A percentile compares a stretch with the other conserved stretches of the same genome.
Evolutionary conservation across 2,797 vertebrate species (phyloP).

Genomic region (Notamacropus eugenii): DNA sequence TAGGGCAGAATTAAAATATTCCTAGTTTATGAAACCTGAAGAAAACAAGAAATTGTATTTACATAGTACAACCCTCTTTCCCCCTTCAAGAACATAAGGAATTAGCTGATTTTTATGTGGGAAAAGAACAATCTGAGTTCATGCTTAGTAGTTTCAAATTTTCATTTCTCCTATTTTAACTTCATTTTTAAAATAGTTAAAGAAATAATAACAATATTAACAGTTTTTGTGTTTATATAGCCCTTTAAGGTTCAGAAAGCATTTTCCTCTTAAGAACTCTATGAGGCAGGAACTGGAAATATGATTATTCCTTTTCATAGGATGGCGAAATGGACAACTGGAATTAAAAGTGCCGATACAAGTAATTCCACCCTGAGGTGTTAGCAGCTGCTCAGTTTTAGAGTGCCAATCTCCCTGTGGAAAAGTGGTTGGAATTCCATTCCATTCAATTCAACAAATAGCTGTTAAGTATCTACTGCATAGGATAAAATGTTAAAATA

Average conservation of each 20-base stretch:
- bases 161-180: conserved; percentile 45
- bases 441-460: not conserved
- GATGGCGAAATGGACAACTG: not conserved
- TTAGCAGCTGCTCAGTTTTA: not conserved
- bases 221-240: not conserved
- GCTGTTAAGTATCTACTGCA: not conserved
- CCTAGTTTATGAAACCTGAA: conserved; percentile 45
- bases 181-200: conserved; percentile 49
- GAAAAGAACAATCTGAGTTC: conserved; percentile 31
- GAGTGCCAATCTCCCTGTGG: not conserved
- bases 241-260: not conserved
- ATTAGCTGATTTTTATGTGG: conserved; percentile 56
- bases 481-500: not conserved
- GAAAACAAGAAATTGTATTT: conserved; percentile 44
- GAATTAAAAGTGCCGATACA: not conserved
- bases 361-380: not conserved
- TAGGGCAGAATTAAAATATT: conserved; percentile 45
- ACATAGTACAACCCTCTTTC: conserved; percentile 7
- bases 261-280: not conserved
- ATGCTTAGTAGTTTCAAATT: conserved; percentile 53
- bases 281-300: not conserved
- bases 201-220: not conserved
- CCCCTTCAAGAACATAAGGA: conserved; percentile 27
- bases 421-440: not conserved
- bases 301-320: not conserved